These are phyloP conservation scores for Nephrotoma guestfalica DNA, from an alignment of 2,888 invertebrate species.

Conservation along the genomic window DNA sequence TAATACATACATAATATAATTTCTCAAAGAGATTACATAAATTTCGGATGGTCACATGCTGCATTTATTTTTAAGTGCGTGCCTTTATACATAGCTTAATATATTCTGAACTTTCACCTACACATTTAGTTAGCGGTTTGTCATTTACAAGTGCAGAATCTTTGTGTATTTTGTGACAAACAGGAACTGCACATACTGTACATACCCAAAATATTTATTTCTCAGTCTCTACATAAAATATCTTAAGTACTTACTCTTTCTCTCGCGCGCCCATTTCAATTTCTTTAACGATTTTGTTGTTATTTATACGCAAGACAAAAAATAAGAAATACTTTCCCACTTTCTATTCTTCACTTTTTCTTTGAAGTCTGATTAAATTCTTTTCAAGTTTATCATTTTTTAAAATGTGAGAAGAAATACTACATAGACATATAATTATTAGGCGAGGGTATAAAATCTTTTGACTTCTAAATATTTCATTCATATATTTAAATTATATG, in stretches of 20 bases:
- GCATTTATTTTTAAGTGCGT: not conserved
- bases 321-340: constrained; percentile 2
- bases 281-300: not conserved
- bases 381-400: constrained; percentile 5
- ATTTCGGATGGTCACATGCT: not conserved
- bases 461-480: not conserved
- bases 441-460: not conserved
- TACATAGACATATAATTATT: not conserved
- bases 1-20: not conserved
- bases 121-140: not conserved
- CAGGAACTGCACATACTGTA: not conserved
- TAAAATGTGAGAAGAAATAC: not conserved
- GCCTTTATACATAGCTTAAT: not conserved
- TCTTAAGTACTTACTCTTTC: not conserved
- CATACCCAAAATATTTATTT: not conserved
- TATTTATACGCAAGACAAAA: not conserved
- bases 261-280: not conserved
- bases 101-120: not conserved
- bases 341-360: constrained; percentile 6
- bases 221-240: not conserved
- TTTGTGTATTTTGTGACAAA: not conserved
- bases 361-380: constrained; percentile 7
- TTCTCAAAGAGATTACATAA: not conserved
- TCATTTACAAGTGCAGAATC: not conserved
- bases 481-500: not conserved